These are phyloP conservation scores for Calypte anna DNA, from an alignment of 2,113 vertebrate species.

Conservation along the genomic window DNA sequence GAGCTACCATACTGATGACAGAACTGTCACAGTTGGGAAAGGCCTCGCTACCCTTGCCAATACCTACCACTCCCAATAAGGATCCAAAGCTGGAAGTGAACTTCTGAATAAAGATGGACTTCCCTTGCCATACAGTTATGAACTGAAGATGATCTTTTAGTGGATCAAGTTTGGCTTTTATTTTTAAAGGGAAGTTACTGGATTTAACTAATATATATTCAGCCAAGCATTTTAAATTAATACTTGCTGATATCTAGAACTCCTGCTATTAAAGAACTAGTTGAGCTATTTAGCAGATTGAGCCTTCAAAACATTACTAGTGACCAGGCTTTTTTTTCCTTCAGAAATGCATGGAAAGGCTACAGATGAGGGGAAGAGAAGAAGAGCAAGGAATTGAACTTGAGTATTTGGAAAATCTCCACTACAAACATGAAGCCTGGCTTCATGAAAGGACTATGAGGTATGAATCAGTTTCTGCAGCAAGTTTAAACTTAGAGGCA, in stretches of 20 bases:
- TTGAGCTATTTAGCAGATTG: not conserved
- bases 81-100: not conserved
- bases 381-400: slow-evolving; percentile 86
- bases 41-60: too few species aligned
- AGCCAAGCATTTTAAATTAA: not conserved
- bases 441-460: slow-evolving; percentile 78
- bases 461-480: slow-evolving; percentile 53
- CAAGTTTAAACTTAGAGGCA: not conserved
- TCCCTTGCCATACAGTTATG: not conserved
- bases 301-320: not conserved
- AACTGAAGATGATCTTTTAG: not conserved
- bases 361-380: slow-evolving; percentile 78
- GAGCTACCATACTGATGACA: not conserved
- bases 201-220: not conserved
- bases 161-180: not conserved
- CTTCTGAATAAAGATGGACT: not conserved
- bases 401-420: slow-evolving; percentile 87
- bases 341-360: slow-evolving; percentile 86
- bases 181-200: not conserved
- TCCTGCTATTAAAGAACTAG: not conserved
- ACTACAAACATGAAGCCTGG: slow-evolving; percentile 87
- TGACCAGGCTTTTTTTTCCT: not conserved
- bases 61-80: not conserved
- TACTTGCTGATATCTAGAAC: not conserved
- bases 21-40: too few species aligned